These are phyloP conservation scores for Alcis repandata DNA, from an alignment of 2,888 invertebrate species.

Conservation along the genomic window DNA sequence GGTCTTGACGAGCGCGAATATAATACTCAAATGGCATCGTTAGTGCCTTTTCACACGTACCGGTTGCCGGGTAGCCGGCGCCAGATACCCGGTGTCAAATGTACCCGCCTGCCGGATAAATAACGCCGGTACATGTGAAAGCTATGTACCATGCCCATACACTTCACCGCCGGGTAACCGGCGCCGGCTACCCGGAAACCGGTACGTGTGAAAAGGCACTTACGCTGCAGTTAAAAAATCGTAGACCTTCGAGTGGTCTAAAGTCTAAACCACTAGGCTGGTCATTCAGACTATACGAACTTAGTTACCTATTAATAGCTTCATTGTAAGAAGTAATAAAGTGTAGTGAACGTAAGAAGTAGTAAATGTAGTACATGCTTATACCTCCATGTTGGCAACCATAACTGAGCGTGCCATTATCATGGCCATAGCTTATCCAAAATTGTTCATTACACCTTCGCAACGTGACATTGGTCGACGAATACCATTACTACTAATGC, in stretches of 20 bases:
- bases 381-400: slow-evolving; percentile 6
- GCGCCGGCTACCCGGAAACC: too few species aligned
- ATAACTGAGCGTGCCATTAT: slow-evolving; percentile 12
- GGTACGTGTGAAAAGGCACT: too few species aligned
- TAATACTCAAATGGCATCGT: neutral
- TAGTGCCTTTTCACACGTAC: too few species aligned
- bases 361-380: neutral
- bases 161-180: too few species aligned
- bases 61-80: too few species aligned
- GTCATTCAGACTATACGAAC: neutral
- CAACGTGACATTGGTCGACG: slow-evolving; percentile 28
- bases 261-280: neutral
- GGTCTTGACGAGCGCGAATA: slow-evolving; percentile 1
- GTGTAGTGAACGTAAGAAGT: neutral
- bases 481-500: slow-evolving; percentile 29
- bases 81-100: too few species aligned
- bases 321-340: neutral
- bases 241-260: neutral
- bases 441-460: slow-evolving; percentile 9
- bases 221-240: neutral
- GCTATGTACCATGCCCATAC: too few species aligned
- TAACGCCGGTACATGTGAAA: too few species aligned
- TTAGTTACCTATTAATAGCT: neutral
- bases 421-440: slow-evolving; percentile 24
- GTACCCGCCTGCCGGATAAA: too few species aligned